Base-by-base conservation (phyloP, 2,888 invertebrate species). In the Aquatica leii region DNA sequence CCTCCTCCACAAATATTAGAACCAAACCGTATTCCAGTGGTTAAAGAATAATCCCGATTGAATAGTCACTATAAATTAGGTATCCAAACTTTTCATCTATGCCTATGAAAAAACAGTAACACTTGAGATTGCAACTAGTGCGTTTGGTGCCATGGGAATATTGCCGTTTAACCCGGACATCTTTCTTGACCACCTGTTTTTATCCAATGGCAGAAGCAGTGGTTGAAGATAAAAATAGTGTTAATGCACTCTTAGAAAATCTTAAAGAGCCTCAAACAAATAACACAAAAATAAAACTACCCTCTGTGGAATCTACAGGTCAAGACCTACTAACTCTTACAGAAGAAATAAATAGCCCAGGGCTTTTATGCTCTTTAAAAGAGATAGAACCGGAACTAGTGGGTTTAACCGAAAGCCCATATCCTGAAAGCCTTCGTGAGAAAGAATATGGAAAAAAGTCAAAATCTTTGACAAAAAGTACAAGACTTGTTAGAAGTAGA, bases 111-210 rank as follows among this genome's bases (percentile, higher is more conserved):
- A 31, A 53, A 46, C 40, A 18, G 52, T 20, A 18, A 53, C 59
- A 46, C 59, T 46, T 59, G 59, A 59, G 53, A 53, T 53, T 20
- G 53, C 59, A 17, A 37, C 53, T 12, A 59, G 53, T 21, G 53
- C 17, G 20, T 54, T 48, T 48, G 35, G 60, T 37, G 54, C 60
- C 15, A 60, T 48, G 1, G 52, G 53, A 34, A 53, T 59, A 59
- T 59, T 46, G 34, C 59, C 52, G 53, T 43, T 59, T 31, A 59
- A 53, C 18, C 11, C 24, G 5, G 40, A 51, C 9, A 15, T 59
- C 46, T 59, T 59, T 53, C 46, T 54, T 35, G 46, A 48, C 21
- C 59, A 59, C 46, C n/a, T 59, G 24, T 51, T 51, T 21, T 35
- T 51, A 20, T 31, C 43, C 17, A 54, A 17, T 54, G 5, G 17